These are phyloP conservation scores for Edolisoma coerulescens DNA, from an alignment of 2,113 vertebrate species.

Conservation along the genomic window DNA sequence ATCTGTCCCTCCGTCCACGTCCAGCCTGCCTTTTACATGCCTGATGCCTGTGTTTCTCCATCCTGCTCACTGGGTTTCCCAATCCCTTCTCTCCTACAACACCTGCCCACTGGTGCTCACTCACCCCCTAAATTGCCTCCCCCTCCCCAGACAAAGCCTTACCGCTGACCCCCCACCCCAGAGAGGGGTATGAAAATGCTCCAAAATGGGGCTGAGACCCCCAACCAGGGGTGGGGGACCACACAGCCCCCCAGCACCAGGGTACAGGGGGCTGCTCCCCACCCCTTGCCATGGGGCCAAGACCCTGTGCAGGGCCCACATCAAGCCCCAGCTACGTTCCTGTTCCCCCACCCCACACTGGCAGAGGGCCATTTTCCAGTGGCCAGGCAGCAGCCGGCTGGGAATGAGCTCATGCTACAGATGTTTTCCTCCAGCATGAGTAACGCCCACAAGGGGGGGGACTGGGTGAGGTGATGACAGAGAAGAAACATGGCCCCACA, in stretches of 20 bases:
- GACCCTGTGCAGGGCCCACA: neutral
- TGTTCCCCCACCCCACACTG: neutral
- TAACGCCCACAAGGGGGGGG: neutral
- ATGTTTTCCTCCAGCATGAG: constrained; percentile 57
- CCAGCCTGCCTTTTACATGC: neutral
- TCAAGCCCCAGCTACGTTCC: neutral
- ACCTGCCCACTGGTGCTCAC: accelerated
- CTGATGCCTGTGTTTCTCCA: neutral
- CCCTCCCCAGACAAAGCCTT: neutral
- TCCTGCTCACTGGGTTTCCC: neutral
- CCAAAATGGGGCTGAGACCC: neutral
- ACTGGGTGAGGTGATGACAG: accelerated
- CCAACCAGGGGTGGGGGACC: accelerated
- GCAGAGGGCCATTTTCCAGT: constrained; percentile 34
- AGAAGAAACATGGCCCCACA: neutral
- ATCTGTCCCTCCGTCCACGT: neutral
- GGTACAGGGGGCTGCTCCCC: neutral
- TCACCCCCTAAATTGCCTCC: neutral
- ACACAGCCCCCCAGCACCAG: neutral
- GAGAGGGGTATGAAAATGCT: neutral
- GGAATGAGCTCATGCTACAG: constrained; percentile 61
- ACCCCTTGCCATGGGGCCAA: neutral
- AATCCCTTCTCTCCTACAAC: neutral
- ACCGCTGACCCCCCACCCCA: accelerated
- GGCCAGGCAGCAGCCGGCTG: neutral